Evolutionary conservation across 92 coral and sea anemone genomes (phyloP), one percentile per base, ranked within the genome.

Genomic region (Pocillopora meandrina): DNA sequence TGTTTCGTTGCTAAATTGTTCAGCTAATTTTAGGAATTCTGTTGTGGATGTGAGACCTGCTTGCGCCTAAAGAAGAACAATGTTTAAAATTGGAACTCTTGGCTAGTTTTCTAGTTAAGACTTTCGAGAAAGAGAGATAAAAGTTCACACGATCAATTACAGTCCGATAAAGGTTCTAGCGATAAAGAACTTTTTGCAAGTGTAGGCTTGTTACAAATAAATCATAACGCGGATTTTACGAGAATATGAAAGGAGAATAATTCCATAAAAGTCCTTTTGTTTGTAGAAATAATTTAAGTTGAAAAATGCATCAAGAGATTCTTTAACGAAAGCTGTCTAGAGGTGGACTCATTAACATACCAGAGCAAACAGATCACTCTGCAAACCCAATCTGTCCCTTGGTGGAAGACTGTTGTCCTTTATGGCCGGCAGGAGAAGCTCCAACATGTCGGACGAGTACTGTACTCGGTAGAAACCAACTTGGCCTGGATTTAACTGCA

Each of bases 381-480:
- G 92, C 35, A 94, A 85, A 58, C 98, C 98, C 66, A 96, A 92
- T 57, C 98, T 87, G 83, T 96, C 98, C 10, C 95, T 92, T 23
- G 98, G 96, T 0, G 98, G 95, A 31, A 96, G 87, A 20, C 91
- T 82, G 80, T 75, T 68, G 83, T 96, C 97, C 59, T 69, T 90
- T n/a, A 92, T 93, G 69, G 98, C 98, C 9, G 98, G 98, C 12
- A 96, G 84, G 3, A 96, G 92, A 19, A 76, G 92, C 58, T 96
- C 96, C 81, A 96, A 79, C 95, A 92, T 94, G 79, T 85, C 92
- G 23, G 95, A 85, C 7, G 90, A 86, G 80, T 96, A 96, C 80
- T 91, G 89, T 4, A 96, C 98, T 21, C 98, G 93, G 62, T 93
- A 95, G 84, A 95, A 95, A 34, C 98, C 98, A 57, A 95, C 95